Evolutionary conservation across 2,113 vertebrate species (phyloP), one percentile per base, ranked within the genome.

Genomic region (Brachyhypopomus gauderio): DNA sequence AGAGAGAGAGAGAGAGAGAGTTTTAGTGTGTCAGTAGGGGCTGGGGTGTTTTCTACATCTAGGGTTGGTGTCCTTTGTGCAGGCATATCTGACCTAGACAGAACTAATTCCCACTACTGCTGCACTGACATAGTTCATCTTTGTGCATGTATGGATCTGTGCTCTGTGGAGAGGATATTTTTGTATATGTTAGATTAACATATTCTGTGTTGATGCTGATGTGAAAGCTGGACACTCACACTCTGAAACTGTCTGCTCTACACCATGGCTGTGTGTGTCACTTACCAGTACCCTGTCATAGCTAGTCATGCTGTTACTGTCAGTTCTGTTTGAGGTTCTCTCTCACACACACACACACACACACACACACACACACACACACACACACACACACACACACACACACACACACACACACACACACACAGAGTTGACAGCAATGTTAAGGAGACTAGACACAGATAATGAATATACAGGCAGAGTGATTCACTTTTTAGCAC

Each of bases 31-130:
- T 27, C 62, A 30, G 62, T 64, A 64, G 11, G 27, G 11, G 23
- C 22, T 63, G 14, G 27, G 55, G 45, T 23, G 73, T 67, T 66
- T 66, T 80, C 66, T 80, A 80, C 27, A 74, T 64, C 55, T 20
- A 38, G 64, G 1, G 71, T 80, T 60, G 71, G 71, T n/a, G 79
- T 74, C 36, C 36, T 74, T 59, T 75, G 27, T 67, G 30, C 71
- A 56, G 66, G 74, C 60, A 56, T 74, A 75, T 74, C 79, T 80
- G 79, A 67, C 79, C 71, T 34, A 59, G 41, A 64, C 59, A n/a
- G 16, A 70, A 74, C 70, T 52, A 27, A 80, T 59, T 73, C 70
- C 70, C 78, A 80, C 78, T 22, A 66, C 25, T n/a, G 63, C 20
- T 23, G 8, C 30, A 62, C 1, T 19, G 25, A 34, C 25, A 30